Conservation (phyloP, 2,113 vertebrate genomes). For the Hepsetus odoe region DNA sequence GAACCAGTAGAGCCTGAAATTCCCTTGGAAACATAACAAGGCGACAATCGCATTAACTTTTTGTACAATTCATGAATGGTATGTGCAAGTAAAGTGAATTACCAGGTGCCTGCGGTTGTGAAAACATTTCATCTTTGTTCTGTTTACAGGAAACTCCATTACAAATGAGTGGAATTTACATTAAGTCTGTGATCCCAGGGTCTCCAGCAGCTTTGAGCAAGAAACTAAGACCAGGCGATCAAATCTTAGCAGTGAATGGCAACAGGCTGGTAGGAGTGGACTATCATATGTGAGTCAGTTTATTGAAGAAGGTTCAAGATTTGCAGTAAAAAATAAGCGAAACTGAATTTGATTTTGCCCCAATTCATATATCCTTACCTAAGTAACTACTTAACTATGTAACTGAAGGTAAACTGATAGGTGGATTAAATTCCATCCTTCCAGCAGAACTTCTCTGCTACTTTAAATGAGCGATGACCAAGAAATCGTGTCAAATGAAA, state of each 20-base stretch:
- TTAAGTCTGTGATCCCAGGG: constrained; percentile 73
- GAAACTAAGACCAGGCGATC: constrained; percentile 71
- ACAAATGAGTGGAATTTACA: constrained; percentile 72
- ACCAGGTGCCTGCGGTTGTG: background rate
- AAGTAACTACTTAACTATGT: too few relatives aligned
- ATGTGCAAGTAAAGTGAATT: too few relatives aligned
- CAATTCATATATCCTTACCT: too few relatives aligned
- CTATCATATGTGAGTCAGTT: constrained; percentile 65
- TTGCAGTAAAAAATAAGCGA: background rate
- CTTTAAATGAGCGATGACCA: background rate
- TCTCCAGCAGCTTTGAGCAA: constrained; percentile 71
- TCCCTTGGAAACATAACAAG: too few relatives aligned
- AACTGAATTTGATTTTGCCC: too few relatives aligned
- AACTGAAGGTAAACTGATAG: too few relatives aligned
- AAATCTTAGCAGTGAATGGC: constrained; percentile 79
- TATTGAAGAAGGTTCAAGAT: background rate
- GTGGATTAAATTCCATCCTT: too few relatives aligned
- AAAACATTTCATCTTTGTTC: background rate
- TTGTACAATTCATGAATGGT: too few relatives aligned
- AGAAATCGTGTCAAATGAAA: background rate
- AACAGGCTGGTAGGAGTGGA: constrained; percentile 73
- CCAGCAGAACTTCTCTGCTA: too few relatives aligned
- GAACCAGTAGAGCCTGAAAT: too few relatives aligned
- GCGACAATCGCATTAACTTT: too few relatives aligned
- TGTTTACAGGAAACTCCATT: constrained; percentile 66